A percentile compares a stretch with the other conserved stretches of the same genome.
Evolutionary conservation across 2,797 vertebrate species (phyloP).

Genomic region (Gallirallus australis): DNA sequence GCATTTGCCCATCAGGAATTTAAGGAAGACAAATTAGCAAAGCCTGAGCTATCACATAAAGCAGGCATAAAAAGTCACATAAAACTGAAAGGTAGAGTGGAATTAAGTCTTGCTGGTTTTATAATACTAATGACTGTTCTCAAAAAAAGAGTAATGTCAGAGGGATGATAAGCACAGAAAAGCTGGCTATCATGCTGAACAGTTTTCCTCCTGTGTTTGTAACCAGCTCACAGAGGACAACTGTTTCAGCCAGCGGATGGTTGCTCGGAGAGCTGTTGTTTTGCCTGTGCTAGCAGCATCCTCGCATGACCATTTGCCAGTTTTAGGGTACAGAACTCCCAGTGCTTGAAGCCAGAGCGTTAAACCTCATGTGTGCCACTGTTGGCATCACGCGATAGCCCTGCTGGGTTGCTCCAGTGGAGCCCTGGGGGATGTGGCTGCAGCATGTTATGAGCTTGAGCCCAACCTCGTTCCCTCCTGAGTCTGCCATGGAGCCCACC

Average conservation of each 20-base stretch:
- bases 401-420: neutral
- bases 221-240: neutral
- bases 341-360: fast-evolving
- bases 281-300: neutral
- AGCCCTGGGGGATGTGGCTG: neutral
- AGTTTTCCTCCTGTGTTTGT: neutral
- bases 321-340: neutral
- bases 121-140: neutral
- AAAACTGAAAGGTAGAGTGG: conserved; percentile 22
- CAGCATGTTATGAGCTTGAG: fast-evolving
- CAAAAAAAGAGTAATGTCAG: neutral
- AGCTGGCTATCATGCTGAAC: neutral
- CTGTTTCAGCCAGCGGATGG: neutral
- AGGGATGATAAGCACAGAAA: neutral
- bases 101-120: conserved; percentile 25
- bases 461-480: neutral
- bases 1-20: neutral
- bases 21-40: neutral
- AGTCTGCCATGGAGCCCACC: neutral
- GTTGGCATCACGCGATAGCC: fast-evolving
- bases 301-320: fast-evolving
- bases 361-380: fast-evolving
- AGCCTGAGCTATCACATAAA: conserved; percentile 1
- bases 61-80: conserved; percentile 6
- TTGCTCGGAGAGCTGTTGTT: neutral